Evolutionary conservation across 2,113 vertebrate species (phyloP).

Genomic region (Himantopus leucocephalus): DNA sequence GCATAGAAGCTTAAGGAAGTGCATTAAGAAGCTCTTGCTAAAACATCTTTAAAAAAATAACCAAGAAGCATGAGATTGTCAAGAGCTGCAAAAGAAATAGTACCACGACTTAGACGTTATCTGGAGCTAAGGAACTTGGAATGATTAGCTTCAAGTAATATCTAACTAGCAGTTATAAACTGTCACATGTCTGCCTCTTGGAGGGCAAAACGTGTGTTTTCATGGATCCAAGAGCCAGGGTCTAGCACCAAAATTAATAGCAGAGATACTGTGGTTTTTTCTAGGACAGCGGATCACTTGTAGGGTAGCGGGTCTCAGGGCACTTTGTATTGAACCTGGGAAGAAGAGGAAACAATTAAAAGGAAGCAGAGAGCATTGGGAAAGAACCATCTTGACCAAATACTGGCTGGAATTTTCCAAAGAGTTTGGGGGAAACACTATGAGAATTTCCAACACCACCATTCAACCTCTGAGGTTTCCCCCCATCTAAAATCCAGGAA

Average conservation of each 20-base stretch:
- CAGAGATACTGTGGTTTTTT: not conserved
- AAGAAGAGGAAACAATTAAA: not conserved
- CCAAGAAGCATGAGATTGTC: not conserved
- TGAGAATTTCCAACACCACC: not conserved
- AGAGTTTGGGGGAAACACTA: not conserved
- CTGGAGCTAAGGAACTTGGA: not conserved
- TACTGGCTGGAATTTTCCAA: not conserved
- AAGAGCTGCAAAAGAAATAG: not conserved
- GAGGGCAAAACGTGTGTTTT: not conserved
- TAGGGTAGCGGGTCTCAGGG: not conserved
- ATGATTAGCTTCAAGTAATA: not conserved
- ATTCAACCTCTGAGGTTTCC: not conserved
- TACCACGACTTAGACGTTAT: not conserved
- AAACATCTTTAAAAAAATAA: not conserved
- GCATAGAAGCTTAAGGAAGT: not conserved
- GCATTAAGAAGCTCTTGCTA: not conserved
- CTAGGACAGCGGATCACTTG: not conserved
- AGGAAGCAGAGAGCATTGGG: not conserved
- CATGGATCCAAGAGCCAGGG: not conserved
- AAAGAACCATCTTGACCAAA: not conserved
- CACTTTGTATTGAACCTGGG: not conserved
- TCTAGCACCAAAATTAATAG: not conserved
- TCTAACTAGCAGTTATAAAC: not conserved
- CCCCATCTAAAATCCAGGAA: not conserved
- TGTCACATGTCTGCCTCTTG: not conserved